Percentiles rank a stretch among this genome's conserved stretches.
Evolutionary conservation across 2,888 invertebrate genomes (phyloP).

Genomic region (Caenorhabditis angaria): DNA sequence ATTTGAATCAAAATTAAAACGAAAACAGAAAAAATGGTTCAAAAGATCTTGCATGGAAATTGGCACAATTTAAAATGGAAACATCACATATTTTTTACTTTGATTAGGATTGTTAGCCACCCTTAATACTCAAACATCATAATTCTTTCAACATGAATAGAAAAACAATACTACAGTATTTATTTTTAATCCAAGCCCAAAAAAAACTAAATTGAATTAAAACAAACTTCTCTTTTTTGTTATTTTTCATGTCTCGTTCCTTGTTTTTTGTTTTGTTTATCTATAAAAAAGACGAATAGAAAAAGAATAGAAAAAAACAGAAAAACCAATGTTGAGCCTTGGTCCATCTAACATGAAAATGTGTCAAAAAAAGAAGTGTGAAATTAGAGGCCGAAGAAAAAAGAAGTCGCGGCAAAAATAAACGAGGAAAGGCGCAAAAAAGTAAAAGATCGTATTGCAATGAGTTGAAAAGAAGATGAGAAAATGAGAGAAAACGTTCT

Average conservation of each 20-base stretch:
- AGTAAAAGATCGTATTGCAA: slow-evolving; percentile 42
- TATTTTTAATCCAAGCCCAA: too few species aligned
- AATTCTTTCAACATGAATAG: too few species aligned
- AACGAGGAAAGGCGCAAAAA: slow-evolving; percentile 10
- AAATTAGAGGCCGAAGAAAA: not conserved
- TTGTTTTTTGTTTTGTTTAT: slow-evolving; percentile 14
- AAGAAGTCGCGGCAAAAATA: not conserved
- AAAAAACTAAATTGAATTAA: not conserved
- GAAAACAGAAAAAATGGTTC: too few species aligned
- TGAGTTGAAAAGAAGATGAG: slow-evolving; percentile 38
- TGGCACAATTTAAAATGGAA: too few species aligned
- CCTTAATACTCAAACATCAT: too few species aligned
- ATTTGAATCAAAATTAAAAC: too few species aligned
- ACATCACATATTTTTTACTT: too few species aligned
- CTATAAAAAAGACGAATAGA: not conserved
- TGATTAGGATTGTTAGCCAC: too few species aligned
- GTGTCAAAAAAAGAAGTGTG: slow-evolving; percentile 5
- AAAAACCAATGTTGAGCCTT: not conserved
- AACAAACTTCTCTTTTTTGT: not conserved
- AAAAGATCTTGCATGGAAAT: too few species aligned
- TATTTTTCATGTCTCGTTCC: not conserved
- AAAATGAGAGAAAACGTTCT: slow-evolving; percentile 45
- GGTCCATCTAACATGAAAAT: not conserved
- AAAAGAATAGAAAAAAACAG: slow-evolving; percentile 6
- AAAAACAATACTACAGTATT: too few species aligned